Percentiles rank a stretch among this genome's conserved stretches.
Evolutionary conservation across 2,113 vertebrate genomes (phyloP).

Genomic region (Phainopepla nitens): DNA sequence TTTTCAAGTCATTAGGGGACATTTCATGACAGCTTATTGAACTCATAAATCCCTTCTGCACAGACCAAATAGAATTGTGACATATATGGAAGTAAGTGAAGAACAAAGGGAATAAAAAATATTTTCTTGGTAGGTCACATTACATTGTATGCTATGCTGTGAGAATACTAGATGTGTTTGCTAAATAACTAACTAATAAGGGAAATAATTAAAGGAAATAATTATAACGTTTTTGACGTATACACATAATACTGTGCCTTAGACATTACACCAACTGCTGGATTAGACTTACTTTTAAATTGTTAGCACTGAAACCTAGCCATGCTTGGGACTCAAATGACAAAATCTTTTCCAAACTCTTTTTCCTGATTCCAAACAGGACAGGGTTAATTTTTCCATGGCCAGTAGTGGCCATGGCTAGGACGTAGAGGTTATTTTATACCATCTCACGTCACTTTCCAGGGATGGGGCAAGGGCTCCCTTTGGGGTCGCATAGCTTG

Average conservation of each 20-base stretch:
- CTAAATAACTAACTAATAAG: background rate
- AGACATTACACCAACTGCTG: background rate
- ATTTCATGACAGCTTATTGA: background rate
- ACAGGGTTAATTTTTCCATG: background rate
- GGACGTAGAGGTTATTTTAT: background rate
- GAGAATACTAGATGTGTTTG: background rate
- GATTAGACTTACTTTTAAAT: background rate
- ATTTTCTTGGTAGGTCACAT: background rate
- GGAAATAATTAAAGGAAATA: background rate
- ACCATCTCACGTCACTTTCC: background rate
- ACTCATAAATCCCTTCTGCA: background rate
- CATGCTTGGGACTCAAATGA: background rate
- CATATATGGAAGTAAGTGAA: background rate
- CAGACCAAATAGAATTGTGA: background rate
- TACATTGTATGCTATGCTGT: background rate
- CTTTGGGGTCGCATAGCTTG: rapidly evolving
- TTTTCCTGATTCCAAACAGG: background rate
- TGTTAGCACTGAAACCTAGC: background rate
- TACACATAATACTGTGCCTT: background rate
- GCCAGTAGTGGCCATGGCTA: too few relatives aligned
- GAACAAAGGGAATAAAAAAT: background rate
- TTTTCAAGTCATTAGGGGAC: background rate
- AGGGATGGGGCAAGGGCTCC: background rate
- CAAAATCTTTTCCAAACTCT: background rate
- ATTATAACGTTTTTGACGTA: background rate